These are phyloP conservation scores for Chrysopa pallens DNA, from an alignment of 1,140 invertebrate genomes.

Conservation along the genomic window DNA sequence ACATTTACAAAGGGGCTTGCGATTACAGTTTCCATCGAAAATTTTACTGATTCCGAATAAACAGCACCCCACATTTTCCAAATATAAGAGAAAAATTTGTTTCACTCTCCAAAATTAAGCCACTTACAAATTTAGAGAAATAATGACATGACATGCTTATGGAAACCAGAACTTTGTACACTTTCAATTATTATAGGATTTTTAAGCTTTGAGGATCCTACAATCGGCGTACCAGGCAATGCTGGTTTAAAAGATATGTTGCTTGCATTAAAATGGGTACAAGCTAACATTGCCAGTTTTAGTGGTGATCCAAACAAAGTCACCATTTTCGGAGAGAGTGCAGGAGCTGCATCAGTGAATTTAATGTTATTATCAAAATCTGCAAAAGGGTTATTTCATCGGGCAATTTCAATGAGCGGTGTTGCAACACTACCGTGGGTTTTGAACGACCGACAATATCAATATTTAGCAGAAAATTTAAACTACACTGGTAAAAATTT, in stretches of 20 bases:
- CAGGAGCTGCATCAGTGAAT: slow-evolving; percentile 24
- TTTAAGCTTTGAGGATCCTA: slow-evolving; percentile 17
- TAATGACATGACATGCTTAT: too few relatives aligned
- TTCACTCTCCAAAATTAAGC: neutral
- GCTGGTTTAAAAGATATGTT: slow-evolving; percentile 42
- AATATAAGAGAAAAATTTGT: neutral
- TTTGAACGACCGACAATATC: neutral
- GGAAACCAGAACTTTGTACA: too few relatives aligned
- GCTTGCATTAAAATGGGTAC: slow-evolving; percentile 34
- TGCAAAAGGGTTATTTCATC: slow-evolving; percentile 27
- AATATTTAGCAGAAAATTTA: too few relatives aligned
- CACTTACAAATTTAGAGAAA: neutral
- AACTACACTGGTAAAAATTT: too few relatives aligned
- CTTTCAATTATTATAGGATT: slow-evolving; percentile 10
- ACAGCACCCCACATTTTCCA: too few relatives aligned
- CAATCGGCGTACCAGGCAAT: slow-evolving; percentile 32
- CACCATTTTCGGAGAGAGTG: slow-evolving; percentile 30
- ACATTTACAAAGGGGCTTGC: too few relatives aligned
- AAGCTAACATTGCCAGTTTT: slow-evolving; percentile 29
- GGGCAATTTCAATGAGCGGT: slow-evolving; percentile 38
- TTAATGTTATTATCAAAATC: slow-evolving; percentile 14
- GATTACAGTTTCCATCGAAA: too few relatives aligned
- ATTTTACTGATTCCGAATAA: too few relatives aligned
- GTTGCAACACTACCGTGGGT: slow-evolving; percentile 14
- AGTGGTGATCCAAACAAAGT: slow-evolving; percentile 25